These are phyloP conservation scores for Synergus laeviventris DNA, from an alignment of 2,888 invertebrate species.

Conservation along the genomic window DNA sequence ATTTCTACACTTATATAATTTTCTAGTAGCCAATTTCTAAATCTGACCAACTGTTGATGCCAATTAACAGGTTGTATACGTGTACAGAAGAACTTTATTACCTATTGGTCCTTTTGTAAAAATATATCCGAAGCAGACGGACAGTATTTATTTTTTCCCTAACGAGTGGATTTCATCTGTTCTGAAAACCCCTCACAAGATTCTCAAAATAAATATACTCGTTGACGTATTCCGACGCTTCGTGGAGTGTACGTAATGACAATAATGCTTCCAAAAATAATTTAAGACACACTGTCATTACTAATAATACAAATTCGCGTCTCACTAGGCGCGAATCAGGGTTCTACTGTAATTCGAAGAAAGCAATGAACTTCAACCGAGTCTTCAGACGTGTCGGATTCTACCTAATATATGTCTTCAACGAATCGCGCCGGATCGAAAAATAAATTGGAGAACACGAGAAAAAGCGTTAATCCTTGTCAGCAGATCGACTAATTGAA, in stretches of 20 bases:
- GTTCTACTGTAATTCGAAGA: slow-evolving; percentile 13
- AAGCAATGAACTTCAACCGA: slow-evolving; percentile 30
- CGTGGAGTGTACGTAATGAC: slow-evolving; percentile 25
- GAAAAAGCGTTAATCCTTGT: background rate
- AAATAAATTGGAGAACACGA: background rate
- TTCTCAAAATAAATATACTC: background rate
- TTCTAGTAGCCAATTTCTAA: slow-evolving; percentile 1
- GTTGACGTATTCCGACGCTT: slow-evolving; percentile 12
- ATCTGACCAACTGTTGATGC: slow-evolving; percentile 16
- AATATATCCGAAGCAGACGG: background rate
- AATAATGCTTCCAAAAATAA: slow-evolving; percentile 38
- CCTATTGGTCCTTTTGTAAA: background rate
- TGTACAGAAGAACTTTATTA: slow-evolving; percentile 1
- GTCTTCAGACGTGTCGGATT: background rate
- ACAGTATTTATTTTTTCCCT: slow-evolving; percentile 5
- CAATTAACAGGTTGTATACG: background rate
- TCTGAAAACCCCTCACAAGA: background rate
- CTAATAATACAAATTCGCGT: slow-evolving; percentile 16
- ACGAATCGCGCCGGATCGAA: background rate
- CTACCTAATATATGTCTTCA: slow-evolving; percentile 4
- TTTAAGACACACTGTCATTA: slow-evolving; percentile 36
- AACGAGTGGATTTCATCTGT: background rate
- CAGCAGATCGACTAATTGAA: background rate
- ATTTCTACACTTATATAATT: slow-evolving; percentile 1
- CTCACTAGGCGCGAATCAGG: background rate